Evolutionary conservation across 1,140 invertebrate species (phyloP), one percentile per base, ranked within the genome.

Genomic region (Tenebrio molitor): DNA sequence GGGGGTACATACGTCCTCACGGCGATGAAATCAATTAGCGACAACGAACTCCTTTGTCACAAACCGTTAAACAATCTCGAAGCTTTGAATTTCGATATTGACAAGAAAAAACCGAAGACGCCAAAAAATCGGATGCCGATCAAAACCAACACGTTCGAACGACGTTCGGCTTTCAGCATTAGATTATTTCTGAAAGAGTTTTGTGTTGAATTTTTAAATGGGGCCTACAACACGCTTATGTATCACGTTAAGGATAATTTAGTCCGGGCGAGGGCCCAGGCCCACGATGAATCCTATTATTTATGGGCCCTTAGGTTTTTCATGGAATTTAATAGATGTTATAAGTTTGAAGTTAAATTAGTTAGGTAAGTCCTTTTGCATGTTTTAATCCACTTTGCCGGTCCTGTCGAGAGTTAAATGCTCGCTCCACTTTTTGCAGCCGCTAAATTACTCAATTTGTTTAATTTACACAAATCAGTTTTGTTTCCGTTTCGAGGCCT

Each of bases 261-360:
- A 39, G 85, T 87, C 8, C 84, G 91, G 62, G 86, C 88, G 1
- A 87, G 85, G 83, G 19, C 88, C 87, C 78, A 87, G 88, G 44
- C 90, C 42, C 84, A 95, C 80, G 97, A 99, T 85, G 94, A 97
- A 80, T 93, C 92, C 5, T 97, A 97, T 84, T 97, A 98, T 84
- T 85, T 98, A 44, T 98, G 95, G 96, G 90, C 94, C 4, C 86
- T 98, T 77, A 91, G 92, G 81, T 99, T 98, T 85, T 99, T 98
- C 83, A 97, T 98, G 95, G 94, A 97, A 84, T 98, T 99, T 84
- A 97, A 97, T 88, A 89, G 97, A 74, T 86, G 90, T 79, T 88
- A 91, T 77, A 91, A 91, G 78, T 95, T 96, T 80, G 88, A 94
- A 84, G 89, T 97, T 73, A 95, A 96, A 84, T 87, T 95, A 75